phyloP scores from a whole-genome alignment of 2,888 invertebrate species.

The Drosophila anomalata region DNA sequence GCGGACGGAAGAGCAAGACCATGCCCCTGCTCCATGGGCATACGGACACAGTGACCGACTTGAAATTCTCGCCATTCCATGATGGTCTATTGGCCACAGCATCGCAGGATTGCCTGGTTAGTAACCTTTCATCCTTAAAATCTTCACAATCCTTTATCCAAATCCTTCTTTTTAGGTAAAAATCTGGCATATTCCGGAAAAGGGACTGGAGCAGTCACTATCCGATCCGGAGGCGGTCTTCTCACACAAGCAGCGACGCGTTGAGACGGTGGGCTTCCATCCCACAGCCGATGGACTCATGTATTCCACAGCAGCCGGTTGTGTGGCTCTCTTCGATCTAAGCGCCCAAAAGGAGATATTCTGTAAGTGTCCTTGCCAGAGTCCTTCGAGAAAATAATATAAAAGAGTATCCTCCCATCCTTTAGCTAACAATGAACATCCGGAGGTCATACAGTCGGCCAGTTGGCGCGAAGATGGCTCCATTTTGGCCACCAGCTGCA shows the following conservation, averaged over 20 bases:
- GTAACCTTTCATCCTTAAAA: neutral
- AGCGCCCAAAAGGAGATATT: constrained; percentile 92
- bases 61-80: constrained; percentile 98
- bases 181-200: constrained; percentile 94
- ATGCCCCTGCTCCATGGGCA: constrained; percentile 94
- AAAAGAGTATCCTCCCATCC: neutral
- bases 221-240: constrained; percentile 92
- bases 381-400: neutral
- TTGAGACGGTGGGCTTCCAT: constrained; percentile 96
- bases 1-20: constrained; percentile 94
- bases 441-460: constrained; percentile 94
- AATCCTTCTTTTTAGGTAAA: constrained; percentile 87
- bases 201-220: constrained; percentile 90
- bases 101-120: constrained; percentile 92
- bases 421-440: constrained; percentile 89
- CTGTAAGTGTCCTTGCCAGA: constrained; percentile 85
- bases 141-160: neutral
- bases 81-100: constrained; percentile 96
- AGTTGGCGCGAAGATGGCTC: constrained; percentile 95
- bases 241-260: constrained; percentile 92
- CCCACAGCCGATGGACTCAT: constrained; percentile 95
- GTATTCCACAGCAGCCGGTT: constrained; percentile 92
- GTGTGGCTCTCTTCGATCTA: constrained; percentile 94
- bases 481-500: constrained; percentile 92
- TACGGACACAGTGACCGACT: constrained; percentile 95